These are phyloP conservation scores for Glaucidium brasilianum DNA, from an alignment of 2,113 vertebrate species.

Conservation along the genomic window DNA sequence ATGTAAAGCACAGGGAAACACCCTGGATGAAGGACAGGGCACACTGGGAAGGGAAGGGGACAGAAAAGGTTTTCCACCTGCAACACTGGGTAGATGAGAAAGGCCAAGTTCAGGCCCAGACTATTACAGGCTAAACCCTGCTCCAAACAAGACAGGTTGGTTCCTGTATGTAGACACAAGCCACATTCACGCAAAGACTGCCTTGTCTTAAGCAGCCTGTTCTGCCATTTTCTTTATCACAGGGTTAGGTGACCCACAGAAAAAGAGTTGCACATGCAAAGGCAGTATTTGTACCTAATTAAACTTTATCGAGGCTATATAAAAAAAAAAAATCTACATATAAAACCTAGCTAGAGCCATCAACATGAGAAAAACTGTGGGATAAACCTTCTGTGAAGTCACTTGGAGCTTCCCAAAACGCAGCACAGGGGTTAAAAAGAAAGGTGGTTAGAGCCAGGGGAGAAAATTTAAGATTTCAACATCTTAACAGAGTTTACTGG, in stretches of 20 bases:
- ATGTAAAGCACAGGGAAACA: not conserved
- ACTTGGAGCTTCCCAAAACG: not conserved
- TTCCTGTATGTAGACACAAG: not conserved
- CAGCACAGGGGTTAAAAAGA: not conserved
- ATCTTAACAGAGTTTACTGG: not conserved
- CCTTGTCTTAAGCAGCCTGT: not conserved
- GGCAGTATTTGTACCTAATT: not conserved
- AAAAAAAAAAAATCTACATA: not conserved
- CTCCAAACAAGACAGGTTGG: not conserved
- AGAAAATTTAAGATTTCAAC: not conserved
- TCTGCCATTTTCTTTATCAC: not conserved
- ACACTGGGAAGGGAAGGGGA: accelerated
- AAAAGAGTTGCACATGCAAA: not conserved
- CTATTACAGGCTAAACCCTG: not conserved
- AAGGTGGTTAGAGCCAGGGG: not conserved
- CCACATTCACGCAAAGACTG: not conserved
- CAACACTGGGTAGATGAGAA: not conserved
- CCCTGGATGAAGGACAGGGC: not conserved
- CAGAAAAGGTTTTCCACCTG: not conserved
- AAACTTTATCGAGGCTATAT: not conserved
- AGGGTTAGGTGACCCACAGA: not conserved
- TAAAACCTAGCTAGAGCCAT: not conserved
- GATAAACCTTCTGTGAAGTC: not conserved
- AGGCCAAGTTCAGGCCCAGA: not conserved
- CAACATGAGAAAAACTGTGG: not conserved